Conservation (phyloP, 2,797 vertebrate genomes). For the Aulostomus chinensis region DNA sequence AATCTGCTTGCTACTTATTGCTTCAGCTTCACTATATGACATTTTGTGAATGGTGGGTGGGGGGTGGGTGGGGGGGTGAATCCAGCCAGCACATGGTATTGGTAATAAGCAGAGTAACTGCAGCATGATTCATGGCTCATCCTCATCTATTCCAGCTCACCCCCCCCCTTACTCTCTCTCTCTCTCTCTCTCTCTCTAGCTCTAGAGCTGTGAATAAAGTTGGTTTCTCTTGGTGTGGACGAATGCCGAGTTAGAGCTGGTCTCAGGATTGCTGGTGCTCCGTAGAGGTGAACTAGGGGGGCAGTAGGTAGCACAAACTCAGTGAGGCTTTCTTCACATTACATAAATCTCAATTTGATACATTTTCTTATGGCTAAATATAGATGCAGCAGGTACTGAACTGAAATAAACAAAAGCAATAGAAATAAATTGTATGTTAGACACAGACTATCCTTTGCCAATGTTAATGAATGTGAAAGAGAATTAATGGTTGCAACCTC, state of each 20-base stretch:
- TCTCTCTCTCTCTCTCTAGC: background rate
- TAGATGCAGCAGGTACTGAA: no score
- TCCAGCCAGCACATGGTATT: conserved; percentile 74
- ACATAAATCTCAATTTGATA: no score
- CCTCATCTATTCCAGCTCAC: conserved; percentile 13
- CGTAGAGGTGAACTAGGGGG: conserved; percentile 46
- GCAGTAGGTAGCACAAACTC: conserved; percentile 27
- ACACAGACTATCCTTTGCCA: conserved; percentile 7
- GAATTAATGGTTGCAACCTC: conserved; percentile 17
- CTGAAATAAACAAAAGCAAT: background rate
- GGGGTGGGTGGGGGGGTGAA: conserved; percentile 60
- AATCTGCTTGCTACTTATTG: conserved; percentile 48
- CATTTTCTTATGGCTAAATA: no score
- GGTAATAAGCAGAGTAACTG: conserved; percentile 77
- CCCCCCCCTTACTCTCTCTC: conserved; percentile 1
- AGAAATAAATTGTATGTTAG: background rate
- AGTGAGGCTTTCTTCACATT: conserved; percentile 1
- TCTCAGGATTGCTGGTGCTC: conserved; percentile 40
- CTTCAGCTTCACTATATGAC: conserved; percentile 63
- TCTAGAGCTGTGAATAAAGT: conserved; percentile 54
- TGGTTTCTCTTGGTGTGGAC: conserved; percentile 54
- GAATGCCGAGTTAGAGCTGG: conserved; percentile 56
- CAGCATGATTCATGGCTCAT: conserved; percentile 71
- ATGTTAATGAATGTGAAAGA: conserved; percentile 27
- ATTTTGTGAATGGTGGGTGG: conserved; percentile 74